phyloP scores from a whole-genome alignment of 2,888 invertebrate species.

The Halictus quadricinctus region DNA sequence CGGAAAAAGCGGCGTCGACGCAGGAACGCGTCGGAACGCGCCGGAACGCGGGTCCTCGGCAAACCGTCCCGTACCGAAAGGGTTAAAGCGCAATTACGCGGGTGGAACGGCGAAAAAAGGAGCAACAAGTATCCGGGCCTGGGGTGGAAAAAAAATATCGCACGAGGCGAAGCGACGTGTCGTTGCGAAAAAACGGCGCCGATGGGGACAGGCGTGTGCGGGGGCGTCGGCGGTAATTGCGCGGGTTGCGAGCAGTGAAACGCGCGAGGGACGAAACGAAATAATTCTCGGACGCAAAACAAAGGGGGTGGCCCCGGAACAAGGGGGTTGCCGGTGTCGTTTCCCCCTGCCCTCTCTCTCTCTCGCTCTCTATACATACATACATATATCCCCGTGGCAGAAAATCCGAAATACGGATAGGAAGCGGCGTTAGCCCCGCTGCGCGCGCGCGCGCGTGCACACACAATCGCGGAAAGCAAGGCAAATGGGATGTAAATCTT shows the following conservation, averaged over 20 bases:
- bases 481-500: conserved; percentile 70
- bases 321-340: conserved; percentile 9
- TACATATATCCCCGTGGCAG: conserved; percentile 3
- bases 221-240: conserved; percentile 44
- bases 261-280: conserved; percentile 44
- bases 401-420: conserved; percentile 56
- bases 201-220: background rate
- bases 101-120: conserved; percentile 47
- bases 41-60: background rate
- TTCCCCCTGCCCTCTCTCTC: background rate
- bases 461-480: conserved; percentile 62
- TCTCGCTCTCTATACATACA: background rate
- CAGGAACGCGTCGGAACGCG: too few species aligned
- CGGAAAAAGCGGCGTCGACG: background rate
- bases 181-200: conserved; percentile 43
- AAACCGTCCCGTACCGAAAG: conserved; percentile 16
- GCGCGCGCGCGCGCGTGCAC: background rate
- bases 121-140: conserved; percentile 49
- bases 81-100: conserved; percentile 57
- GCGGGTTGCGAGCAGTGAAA: background rate
- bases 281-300: conserved; percentile 50
- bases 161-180: conserved; percentile 34
- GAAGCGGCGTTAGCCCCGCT: conserved; percentile 44
- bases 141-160: conserved; percentile 38
- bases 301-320: conserved; percentile 29